A percentile compares a stretch with the other conserved stretches of the same genome.
phyloP scores from a whole-genome alignment of 2,113 vertebrate genomes.

The Hyaena hyaena region DNA sequence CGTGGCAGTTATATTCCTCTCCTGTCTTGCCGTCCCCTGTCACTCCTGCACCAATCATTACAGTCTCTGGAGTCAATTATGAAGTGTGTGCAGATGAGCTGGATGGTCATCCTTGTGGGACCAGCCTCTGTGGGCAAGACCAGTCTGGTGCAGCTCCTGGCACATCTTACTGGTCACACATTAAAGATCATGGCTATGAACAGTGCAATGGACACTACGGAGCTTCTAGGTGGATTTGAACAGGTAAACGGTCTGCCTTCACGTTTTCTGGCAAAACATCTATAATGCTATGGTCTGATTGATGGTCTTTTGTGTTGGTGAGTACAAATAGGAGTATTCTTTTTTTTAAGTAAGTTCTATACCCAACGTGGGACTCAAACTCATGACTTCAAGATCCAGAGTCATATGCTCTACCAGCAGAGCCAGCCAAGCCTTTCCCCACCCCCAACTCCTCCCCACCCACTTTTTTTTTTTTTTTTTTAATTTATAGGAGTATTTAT shows the following conservation, averaged over 20 bases:
- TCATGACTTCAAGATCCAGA: too few species aligned
- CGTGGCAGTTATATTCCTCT: slow-evolving; percentile 89
- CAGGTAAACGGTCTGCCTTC: slow-evolving; percentile 87
- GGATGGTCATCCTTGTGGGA: slow-evolving; percentile 98
- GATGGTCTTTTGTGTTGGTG: not conserved
- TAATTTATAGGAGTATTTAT: not conserved
- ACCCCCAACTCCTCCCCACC: too few species aligned
- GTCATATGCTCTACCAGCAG: too few species aligned
- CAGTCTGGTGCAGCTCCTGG: slow-evolving; percentile 93
- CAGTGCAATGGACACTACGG: slow-evolving; percentile 97
- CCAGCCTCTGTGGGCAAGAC: slow-evolving; percentile 95
- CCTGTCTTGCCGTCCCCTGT: slow-evolving; percentile 88
- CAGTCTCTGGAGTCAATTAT: slow-evolving; percentile 94
- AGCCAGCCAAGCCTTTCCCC: too few species aligned
- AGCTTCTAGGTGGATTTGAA: slow-evolving; percentile 97
- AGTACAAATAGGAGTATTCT: not conserved
- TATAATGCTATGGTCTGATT: not conserved
- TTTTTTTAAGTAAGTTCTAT: too few species aligned
- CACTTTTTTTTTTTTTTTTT: not conserved
- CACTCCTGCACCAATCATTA: slow-evolving; percentile 93
- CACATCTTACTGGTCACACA: slow-evolving; percentile 94
- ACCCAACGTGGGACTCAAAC: too few species aligned
- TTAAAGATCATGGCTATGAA: slow-evolving; percentile 97
- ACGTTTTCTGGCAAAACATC: not conserved
- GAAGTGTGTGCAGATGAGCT: slow-evolving; percentile 98